Base-by-base conservation (phyloP, 2,888 invertebrate genomes). In the Drepanosiphum platanoidis region DNA sequence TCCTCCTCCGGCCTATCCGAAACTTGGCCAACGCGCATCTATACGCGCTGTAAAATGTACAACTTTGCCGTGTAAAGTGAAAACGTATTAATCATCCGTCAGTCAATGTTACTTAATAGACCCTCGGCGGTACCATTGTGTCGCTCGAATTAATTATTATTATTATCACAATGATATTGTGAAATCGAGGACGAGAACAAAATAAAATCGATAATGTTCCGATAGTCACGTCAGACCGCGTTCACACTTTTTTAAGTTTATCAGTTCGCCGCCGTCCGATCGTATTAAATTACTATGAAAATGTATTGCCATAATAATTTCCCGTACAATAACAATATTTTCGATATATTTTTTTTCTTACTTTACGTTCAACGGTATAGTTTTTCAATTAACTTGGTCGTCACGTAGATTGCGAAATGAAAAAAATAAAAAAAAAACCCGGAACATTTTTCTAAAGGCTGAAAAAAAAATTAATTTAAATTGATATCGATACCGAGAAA, bases 51-150 rank as follows among this genome's bases (percentile, higher is more conserved):
- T 61, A 61, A 8, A 9, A 27, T 30, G 22, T 30, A 46, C 22
- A 34, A 58, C 36, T 58, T 75, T 75, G n/a, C 15, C 11, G 7
- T n/a, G n/a, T 32, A 75, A 42, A 39, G 30, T 61, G 22, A 64
- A 78, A 78, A 78, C 64, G 30, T 78, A 78, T 78, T 64, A 64
- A 78, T 64, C 78, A 78, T 30, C 78, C 39, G 22, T 78, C 64
- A 64, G 22, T 78, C 68, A 39, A 46, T 64, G 39, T 64, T 66
- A n/a, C 42, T 78, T 66, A 42, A 46, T 46, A 79, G 32, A 68
- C 34, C 46, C 22, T 66, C 30, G 52, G 3, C 30, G 52, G 3
- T 61, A 61, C 36, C 30, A 77, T 77, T 77, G 70, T 52, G 52
- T 52, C 70, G 52, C 68, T 32, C 34, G 34, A 36, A 70, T 68